Conservation (phyloP, 2,888 invertebrate species). For the Notodonta ziczac region DNA sequence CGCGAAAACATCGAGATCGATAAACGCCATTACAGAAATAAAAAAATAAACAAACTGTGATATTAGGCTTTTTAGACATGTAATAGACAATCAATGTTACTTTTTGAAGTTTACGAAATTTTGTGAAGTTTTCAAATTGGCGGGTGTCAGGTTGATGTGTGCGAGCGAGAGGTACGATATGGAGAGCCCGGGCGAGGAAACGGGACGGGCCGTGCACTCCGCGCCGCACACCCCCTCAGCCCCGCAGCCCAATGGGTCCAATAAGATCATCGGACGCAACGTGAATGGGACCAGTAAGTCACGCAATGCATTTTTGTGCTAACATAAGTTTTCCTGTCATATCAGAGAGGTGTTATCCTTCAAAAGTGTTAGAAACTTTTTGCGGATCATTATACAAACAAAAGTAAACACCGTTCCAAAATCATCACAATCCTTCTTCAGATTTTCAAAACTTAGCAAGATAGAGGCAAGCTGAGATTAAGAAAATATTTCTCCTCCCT, state of each 20-base stretch:
- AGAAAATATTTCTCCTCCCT: no score
- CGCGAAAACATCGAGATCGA: conserved; percentile 48
- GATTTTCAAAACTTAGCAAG: no score
- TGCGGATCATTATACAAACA: no score
- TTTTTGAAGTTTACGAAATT: conserved; percentile 42
- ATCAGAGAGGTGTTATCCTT: neutral
- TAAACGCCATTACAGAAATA: conserved; percentile 18
- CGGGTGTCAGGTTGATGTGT: conserved; percentile 78
- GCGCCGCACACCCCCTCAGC: conserved; percentile 74
- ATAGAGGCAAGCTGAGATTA: no score
- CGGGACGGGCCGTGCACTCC: conserved; percentile 72
- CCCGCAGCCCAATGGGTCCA: conserved; percentile 79
- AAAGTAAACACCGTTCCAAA: no score
- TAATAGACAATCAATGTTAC: conserved; percentile 25
- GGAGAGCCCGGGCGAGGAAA: conserved; percentile 81
- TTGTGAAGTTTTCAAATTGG: conserved; percentile 73
- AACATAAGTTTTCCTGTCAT: no score
- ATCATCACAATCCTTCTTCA: no score
- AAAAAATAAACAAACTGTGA: conserved; percentile 27
- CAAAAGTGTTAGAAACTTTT: no score
- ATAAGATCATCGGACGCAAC: conserved; percentile 87
- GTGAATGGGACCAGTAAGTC: conserved; percentile 87
- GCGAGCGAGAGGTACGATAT: conserved; percentile 76
- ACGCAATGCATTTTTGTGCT: conserved; percentile 43
- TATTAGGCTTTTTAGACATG: conserved; percentile 16